Conservation (phyloP, 2,113 vertebrate genomes). For the Myodes glareolus region DNA sequence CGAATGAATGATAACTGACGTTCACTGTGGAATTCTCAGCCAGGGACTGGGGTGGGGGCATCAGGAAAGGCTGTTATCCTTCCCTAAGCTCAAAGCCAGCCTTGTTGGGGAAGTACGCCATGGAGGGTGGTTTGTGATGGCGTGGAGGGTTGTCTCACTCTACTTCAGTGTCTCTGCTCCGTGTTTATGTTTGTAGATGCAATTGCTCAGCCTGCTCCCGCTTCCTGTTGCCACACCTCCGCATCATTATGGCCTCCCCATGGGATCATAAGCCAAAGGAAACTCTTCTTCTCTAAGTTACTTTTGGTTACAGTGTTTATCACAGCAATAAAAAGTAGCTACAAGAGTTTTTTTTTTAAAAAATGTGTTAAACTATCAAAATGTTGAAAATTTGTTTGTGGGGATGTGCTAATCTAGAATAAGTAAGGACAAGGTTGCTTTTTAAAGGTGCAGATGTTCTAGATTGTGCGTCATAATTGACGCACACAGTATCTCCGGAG, state of each 20-base stretch:
- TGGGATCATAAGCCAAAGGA: not conserved
- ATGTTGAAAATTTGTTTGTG: not conserved
- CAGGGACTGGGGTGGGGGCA: too few species aligned
- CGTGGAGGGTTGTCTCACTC: not conserved
- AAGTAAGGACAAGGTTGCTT: not conserved
- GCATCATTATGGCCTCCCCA: too few species aligned
- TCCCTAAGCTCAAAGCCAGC: not conserved
- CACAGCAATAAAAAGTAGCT: not conserved
- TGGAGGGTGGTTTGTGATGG: not conserved
- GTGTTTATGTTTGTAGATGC: not conserved
- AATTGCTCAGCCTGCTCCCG: too few species aligned
- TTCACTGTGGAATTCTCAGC: not conserved
- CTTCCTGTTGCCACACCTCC: not conserved
- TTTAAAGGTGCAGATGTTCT: not conserved
- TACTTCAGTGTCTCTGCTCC: not conserved
- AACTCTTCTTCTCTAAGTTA: not conserved
- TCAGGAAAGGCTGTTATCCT: not conserved
- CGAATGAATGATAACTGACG: fast-evolving
- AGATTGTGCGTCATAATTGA: too few species aligned
- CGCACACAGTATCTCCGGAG: not conserved
- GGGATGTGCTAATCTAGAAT: not conserved
- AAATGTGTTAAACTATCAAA: not conserved
- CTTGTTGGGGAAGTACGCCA: not conserved
- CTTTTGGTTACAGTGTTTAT: not conserved
- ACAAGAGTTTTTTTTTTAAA: too few species aligned